These are phyloP conservation scores for Forficula auricularia DNA, from an alignment of 1,140 invertebrate genomes.

Conservation along the genomic window DNA sequence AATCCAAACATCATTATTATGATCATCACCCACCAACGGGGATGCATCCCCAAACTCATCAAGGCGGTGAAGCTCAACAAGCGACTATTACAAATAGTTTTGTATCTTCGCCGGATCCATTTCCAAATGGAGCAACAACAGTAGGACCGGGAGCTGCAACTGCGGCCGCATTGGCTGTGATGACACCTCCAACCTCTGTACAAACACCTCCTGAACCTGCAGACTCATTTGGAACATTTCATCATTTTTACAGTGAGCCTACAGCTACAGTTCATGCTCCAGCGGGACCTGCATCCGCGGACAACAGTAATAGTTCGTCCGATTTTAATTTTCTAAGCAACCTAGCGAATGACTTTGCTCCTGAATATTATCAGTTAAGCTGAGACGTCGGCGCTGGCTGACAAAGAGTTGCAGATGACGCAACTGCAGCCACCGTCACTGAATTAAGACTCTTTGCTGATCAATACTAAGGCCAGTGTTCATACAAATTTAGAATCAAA, in stretches of 20 bases:
- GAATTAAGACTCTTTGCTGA: no score
- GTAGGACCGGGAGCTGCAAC: conserved; percentile 12
- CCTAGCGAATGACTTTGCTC: conserved; percentile 74
- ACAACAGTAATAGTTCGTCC: conserved; percentile 74
- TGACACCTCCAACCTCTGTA: conserved; percentile 37
- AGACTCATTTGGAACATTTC: conserved; percentile 46
- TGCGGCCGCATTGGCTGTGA: conserved; percentile 24
- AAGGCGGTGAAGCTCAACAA: conserved; percentile 30
- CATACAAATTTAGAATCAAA: no score
- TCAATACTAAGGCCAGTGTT: no score
- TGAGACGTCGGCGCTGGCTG: conserved; percentile 17
- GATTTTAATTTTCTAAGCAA: conserved; percentile 84
- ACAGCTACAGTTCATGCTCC: conserved; percentile 14
- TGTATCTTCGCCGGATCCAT: conserved; percentile 28
- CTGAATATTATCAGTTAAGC: conserved; percentile 77
- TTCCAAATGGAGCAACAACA: conserved; percentile 17
- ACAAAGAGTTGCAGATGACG: no score
- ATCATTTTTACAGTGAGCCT: conserved; percentile 42
- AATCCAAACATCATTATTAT: conserved; percentile 23
- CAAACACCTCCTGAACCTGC: conserved; percentile 27
- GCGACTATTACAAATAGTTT: conserved; percentile 27
- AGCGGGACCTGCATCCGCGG: conserved; percentile 21
- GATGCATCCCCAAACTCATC: conserved; percentile 19
- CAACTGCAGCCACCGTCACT: no score
- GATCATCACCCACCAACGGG: conserved; percentile 19